Evolutionary conservation across 2,888 invertebrate genomes (phyloP), one percentile per base, ranked within the genome.

Genomic region (Ophion costatus): DNA sequence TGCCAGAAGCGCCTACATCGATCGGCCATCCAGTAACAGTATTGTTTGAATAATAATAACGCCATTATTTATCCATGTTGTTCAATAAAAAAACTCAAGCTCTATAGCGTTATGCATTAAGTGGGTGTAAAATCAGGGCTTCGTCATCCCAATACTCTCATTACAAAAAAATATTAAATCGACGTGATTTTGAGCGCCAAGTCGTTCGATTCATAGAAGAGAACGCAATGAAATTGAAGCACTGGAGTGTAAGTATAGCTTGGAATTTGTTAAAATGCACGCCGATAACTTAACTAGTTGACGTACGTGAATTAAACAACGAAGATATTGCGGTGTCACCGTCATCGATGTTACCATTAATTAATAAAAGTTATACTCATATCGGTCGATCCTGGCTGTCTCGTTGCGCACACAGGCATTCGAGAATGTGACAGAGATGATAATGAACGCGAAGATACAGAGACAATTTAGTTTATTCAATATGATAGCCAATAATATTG

Each of bases 401-500:
- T 71, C 71, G 33, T 9, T 61, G 61, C 7, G 22, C 29, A 10
- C 22, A 73, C 17, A 57, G 33, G n/a, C 57, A 7, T 29, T 20
- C 11, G 33, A 71, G 33, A 20, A 71, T 71, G 33, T 33, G 71
- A 71, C 71, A 38, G 71, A 71, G 51, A 67, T 24, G 24, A n/a
- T n/a, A 61, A 59, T 17, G n/a, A 59, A 77, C n/a, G 42, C 17
- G 14, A 76, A 67, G 38, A 67, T 67, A 38, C 38, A 77, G 14
- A 5, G 67, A 59, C 1, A 67, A 67, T 67, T 67, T 24, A 38
- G 24, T 77, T 77, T 20, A 56, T 45, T 69, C 67, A 74, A 80
- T 74, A 24, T 24, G 73, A 80, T 80, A 74, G 74, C 63, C 80
- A 45, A 74, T 74, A 67, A 80, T 67, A 74, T 42, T 51, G 20